These are phyloP conservation scores for Montipora capricornis DNA, from an alignment of 64 coral and sea anemone genomes.

Conservation along the genomic window DNA sequence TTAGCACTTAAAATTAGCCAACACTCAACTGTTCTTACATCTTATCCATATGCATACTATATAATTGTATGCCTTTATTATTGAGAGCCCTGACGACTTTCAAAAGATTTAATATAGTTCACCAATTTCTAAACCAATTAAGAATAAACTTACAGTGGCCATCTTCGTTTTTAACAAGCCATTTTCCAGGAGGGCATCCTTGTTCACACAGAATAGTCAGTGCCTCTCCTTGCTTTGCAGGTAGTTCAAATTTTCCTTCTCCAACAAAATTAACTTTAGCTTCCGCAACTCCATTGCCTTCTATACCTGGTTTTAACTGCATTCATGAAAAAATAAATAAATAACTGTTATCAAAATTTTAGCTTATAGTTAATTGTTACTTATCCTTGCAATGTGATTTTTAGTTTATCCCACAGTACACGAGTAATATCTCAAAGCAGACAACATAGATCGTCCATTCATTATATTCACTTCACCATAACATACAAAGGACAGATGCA, in stretches of 20 bases:
- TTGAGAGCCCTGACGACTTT: too few species aligned
- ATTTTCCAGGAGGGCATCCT: constrained; percentile 52
- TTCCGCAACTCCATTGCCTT: constrained; percentile 22
- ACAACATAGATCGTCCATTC: too few species aligned
- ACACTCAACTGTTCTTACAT: too few species aligned
- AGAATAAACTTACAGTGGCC: constrained; percentile 66
- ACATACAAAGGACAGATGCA: too few species aligned
- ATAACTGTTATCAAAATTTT: not conserved
- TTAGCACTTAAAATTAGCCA: too few species aligned
- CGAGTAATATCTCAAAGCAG: too few species aligned
- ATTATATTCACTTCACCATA: too few species aligned
- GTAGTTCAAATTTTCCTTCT: constrained; percentile 58
- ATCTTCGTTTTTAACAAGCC: constrained; percentile 56
- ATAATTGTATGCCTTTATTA: too few species aligned
- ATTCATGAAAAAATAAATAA: not conserved
- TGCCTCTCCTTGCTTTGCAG: constrained; percentile 10
- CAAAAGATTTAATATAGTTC: not conserved
- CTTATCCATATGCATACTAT: too few species aligned
- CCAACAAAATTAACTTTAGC: constrained; percentile 49
- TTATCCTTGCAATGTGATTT: too few species aligned
- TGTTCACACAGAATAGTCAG: constrained; percentile 40
- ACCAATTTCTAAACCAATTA: not conserved
- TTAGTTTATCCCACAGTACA: too few species aligned
- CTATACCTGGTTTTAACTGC: constrained; percentile 13
- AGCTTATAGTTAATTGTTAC: too few species aligned